Percentiles rank a stretch among this genome's conserved stretches.
These are phyloP conservation scores for Branchinecta lynchi DNA, from an alignment of 1,140 invertebrate genomes.

Conservation along the genomic window DNA sequence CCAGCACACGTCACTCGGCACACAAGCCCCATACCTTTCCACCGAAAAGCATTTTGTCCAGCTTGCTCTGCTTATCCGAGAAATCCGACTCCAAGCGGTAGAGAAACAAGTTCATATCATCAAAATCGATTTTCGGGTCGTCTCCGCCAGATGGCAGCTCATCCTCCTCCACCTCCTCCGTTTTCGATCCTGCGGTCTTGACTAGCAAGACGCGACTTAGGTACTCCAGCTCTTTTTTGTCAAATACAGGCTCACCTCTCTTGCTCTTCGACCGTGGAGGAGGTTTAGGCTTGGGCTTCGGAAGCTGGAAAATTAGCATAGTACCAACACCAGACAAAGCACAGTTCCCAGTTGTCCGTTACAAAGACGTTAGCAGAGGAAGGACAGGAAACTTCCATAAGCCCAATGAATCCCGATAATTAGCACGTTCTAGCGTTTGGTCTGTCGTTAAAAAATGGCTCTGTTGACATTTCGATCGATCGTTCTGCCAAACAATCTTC, in stretches of 20 bases:
- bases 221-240: background rate
- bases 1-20: too few relatives aligned
- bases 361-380: too few relatives aligned
- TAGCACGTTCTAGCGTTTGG: too few relatives aligned
- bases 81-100: slow-evolving; percentile 21
- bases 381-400: too few relatives aligned
- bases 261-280: background rate
- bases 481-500: too few relatives aligned
- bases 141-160: background rate
- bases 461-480: too few relatives aligned
- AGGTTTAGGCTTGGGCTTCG: background rate
- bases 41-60: slow-evolving; percentile 19
- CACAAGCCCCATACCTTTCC: background rate
- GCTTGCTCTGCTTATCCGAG: slow-evolving; percentile 18
- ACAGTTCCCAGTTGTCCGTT: too few relatives aligned
- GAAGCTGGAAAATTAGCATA: background rate
- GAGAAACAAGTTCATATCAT: slow-evolving; percentile 19
- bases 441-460: too few relatives aligned
- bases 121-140: slow-evolving; percentile 32
- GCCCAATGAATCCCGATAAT: too few relatives aligned
- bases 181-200: background rate
- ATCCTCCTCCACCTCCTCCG: background rate
- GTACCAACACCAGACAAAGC: too few relatives aligned
- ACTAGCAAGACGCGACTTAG: background rate
- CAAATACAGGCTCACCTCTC: background rate